Percentiles rank a stretch among this genome's conserved stretches.
phyloP scores from a whole-genome alignment of 2,797 vertebrate species.

The Myotis planiceps region DNA sequence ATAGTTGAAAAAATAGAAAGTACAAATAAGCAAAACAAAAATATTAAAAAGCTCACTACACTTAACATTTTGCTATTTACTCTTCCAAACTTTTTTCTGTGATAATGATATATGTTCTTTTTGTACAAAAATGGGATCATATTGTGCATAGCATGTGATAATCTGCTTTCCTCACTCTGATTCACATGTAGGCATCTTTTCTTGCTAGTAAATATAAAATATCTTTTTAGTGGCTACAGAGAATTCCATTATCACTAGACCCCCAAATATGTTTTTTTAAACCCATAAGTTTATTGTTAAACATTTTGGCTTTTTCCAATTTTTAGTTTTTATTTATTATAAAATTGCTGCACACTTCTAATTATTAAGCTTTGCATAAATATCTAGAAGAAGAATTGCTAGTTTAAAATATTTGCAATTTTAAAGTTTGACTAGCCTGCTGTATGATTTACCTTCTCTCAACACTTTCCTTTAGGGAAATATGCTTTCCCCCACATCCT shows the following conservation, averaged over 20 bases:
- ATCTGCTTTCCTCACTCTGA: background rate
- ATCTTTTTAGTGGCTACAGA: background rate
- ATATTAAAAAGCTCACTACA: background rate
- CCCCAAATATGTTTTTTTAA: background rate
- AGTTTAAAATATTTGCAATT: background rate
- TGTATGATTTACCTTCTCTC: background rate
- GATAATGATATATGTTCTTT: background rate
- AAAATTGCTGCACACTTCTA: background rate
- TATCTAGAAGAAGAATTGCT: background rate
- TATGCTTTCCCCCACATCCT: background rate
- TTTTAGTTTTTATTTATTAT: constrained; percentile 27
- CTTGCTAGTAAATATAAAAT: background rate
- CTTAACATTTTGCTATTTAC: background rate
- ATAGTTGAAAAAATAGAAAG: constrained; percentile 16
- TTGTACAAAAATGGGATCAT: background rate
- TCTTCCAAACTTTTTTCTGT: background rate
- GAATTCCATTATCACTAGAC: background rate
- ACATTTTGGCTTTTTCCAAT: background rate
- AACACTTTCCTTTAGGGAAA: background rate
- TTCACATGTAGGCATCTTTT: background rate
- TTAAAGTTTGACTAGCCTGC: background rate
- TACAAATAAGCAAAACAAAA: constrained; percentile 28
- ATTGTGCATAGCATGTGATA: background rate
- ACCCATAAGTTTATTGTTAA: background rate
- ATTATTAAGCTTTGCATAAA: background rate